Conservation (phyloP, 2,888 invertebrate species). For the Melipona beecheii region DNA sequence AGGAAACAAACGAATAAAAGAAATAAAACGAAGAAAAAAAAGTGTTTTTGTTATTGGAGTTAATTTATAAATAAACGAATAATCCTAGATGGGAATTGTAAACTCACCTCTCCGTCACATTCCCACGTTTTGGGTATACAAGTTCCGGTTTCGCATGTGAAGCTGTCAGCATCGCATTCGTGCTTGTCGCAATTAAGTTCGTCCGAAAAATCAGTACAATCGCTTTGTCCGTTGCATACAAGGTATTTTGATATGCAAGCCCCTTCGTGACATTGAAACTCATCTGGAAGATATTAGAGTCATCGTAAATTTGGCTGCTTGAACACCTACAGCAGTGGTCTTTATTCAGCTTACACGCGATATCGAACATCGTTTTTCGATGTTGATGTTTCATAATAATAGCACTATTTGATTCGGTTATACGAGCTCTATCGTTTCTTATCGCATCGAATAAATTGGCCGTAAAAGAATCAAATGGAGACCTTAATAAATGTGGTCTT, state of each 20-base stretch:
- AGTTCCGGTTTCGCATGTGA: slow-evolving; percentile 78
- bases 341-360: slow-evolving; percentile 15
- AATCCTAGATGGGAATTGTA: neutral
- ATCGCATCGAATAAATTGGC: slow-evolving; percentile 19
- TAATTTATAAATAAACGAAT: neutral
- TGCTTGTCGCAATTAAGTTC: slow-evolving; percentile 86
- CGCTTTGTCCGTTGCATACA: slow-evolving; percentile 90
- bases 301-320: slow-evolving; percentile 24
- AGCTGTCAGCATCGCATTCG: slow-evolving; percentile 72
- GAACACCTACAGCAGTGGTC: neutral
- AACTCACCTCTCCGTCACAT: slow-evolving; percentile 81
- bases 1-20: neutral
- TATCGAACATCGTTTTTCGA: slow-evolving; percentile 34
- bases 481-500: slow-evolving; percentile 5
- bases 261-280: slow-evolving; percentile 88
- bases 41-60: too few relatives aligned
- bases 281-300: slow-evolving; percentile 68
- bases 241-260: slow-evolving; percentile 88
- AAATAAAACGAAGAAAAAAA: neutral
- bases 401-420: slow-evolving; percentile 13
- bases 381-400: slow-evolving; percentile 15
- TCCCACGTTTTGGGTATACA: slow-evolving; percentile 83
- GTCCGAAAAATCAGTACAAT: slow-evolving; percentile 91
- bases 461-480: neutral
- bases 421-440: neutral